phyloP scores from a whole-genome alignment of 2,888 invertebrate genomes.

The Pyrrhosoma nymphula region DNA sequence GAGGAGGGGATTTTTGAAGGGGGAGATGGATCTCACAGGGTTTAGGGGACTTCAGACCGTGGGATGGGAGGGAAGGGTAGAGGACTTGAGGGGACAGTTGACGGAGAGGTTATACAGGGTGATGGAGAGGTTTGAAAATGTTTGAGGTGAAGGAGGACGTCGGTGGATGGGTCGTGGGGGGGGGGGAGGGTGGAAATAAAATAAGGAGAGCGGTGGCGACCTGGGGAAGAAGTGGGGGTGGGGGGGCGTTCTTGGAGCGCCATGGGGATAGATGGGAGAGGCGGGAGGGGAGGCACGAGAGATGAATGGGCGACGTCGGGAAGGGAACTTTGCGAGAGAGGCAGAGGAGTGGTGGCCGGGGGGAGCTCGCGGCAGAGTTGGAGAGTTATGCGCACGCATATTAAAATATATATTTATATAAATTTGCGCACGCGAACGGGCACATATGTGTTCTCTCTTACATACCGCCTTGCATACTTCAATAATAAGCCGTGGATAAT shows the following conservation, averaged over 20 bases:
- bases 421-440: background rate
- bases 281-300: background rate
- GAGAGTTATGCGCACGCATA: background rate
- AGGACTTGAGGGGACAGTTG: background rate
- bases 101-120: background rate
- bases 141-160: constrained; percentile 8
- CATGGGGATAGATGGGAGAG: background rate
- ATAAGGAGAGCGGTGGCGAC: background rate
- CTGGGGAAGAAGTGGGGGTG: background rate
- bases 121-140: constrained; percentile 44
- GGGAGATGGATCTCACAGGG: background rate
- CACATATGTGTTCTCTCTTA: too few species aligned
- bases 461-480: too few species aligned
- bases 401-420: background rate
- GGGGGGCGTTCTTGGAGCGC: background rate
- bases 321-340: background rate
- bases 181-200: background rate
- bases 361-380: background rate
- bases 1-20: background rate
- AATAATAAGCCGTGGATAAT: too few species aligned
- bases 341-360: background rate
- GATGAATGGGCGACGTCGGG: background rate
- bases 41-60: background rate
- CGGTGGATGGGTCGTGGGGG: background rate
- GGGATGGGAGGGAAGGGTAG: background rate